Evolutionary conservation across 2,113 vertebrate species (phyloP), one percentile per base, ranked within the genome.

Genomic region (Eurystomus gularis): DNA sequence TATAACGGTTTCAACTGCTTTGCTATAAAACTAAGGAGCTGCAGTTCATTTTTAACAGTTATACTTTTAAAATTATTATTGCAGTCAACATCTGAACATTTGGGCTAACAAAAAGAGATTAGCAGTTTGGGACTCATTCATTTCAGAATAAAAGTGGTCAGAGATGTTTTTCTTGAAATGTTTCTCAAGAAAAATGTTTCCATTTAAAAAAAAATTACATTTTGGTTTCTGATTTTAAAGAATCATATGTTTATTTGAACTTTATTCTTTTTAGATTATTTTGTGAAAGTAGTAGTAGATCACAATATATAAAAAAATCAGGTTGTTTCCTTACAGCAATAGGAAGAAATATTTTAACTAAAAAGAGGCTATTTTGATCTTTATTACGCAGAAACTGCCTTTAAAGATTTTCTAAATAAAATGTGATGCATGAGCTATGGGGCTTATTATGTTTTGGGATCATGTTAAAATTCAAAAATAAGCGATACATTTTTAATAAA

Each of bases 141-240:
- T 23, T 91, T 80, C 51, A 77, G 49, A 89, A 76, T 40, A 85
- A 72, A 86, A 86, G 37, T 37, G 14, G 37, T 48, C 54, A 54
- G 39, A 37, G 2, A 9, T 60, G 35, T 42, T 91, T 54, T 69
- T 26, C 64, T 68, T 31, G 52, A 83, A 71, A 42, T 39, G 5
- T 42, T 79, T 86, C 25, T 80, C 65, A 76, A 72, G 51, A 80
- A 84, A 37, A 10, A 69, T 25, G 23, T 52, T 90, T 83, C 46
- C 6, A 54, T 33, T n/a, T 91, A 0, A 76, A 71, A 91, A 84
- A 87, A 75, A 35, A 64, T 33, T 60, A 52, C 2, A 77, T 61
- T 68, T 91, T 64, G 26, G 15, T 64, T 94, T 88, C 68, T 55
- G n/a, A 75, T 86, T 88, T 94, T 79, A 81, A 87, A 86, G n/a